These are phyloP conservation scores for Trogon melanurus DNA, from an alignment of 2,113 vertebrate species.

Conservation along the genomic window DNA sequence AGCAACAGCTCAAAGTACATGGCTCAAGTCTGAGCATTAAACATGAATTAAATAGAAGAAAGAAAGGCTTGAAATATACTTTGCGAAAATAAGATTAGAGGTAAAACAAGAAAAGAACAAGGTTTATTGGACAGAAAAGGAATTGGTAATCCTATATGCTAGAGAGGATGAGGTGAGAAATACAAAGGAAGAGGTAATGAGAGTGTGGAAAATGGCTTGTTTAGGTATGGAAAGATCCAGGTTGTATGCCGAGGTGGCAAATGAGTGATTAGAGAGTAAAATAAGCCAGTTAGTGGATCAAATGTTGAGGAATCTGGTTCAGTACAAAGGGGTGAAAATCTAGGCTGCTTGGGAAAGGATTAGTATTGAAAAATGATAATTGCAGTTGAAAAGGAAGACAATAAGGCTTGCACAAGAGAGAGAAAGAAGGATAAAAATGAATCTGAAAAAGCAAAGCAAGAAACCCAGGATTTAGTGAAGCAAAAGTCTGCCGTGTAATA, in stretches of 20 bases:
- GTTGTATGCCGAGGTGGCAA: background rate
- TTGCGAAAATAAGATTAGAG: constrained; percentile 45
- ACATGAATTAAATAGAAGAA: constrained; percentile 12
- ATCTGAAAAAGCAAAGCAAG: background rate
- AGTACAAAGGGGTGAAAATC: constrained; percentile 40
- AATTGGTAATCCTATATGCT: constrained; percentile 9
- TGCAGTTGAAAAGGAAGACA: constrained; percentile 38
- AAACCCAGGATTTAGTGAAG: background rate
- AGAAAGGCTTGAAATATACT: background rate
- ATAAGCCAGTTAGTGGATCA: constrained; percentile 42
- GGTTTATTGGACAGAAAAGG: constrained; percentile 17
- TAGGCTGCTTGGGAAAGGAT: constrained; percentile 45
- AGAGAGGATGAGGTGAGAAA: background rate
- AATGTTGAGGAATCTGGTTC: constrained; percentile 30
- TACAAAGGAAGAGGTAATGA: background rate
- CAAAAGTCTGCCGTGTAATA: background rate
- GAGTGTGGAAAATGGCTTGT: background rate
- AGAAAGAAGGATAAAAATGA: background rate
- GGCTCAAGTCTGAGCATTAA: constrained; percentile 8
- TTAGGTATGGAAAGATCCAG: background rate
- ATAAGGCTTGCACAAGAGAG: background rate
- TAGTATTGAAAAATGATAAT: constrained; percentile 37
- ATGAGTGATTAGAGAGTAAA: constrained; percentile 28
- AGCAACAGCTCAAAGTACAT: background rate
- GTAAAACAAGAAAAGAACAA: constrained; percentile 12